Evolutionary conservation across 2,113 vertebrate species (phyloP).

Genomic region (Pseudorectes ferrugineus): DNA sequence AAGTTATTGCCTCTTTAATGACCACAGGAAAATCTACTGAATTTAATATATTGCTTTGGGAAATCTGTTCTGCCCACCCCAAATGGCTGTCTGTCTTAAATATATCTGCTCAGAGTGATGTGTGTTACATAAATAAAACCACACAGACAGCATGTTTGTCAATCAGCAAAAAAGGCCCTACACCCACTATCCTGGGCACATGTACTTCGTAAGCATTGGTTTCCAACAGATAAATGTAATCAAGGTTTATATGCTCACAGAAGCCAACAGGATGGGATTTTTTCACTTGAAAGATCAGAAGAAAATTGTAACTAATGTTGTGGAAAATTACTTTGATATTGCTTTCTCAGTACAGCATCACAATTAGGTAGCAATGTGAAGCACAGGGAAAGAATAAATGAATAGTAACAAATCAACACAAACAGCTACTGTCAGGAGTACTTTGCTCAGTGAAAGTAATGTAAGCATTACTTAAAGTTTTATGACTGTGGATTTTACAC

Average conservation of each 20-base stretch:
- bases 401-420: constrained; percentile 86
- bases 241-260: constrained; percentile 78
- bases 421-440: constrained; percentile 79
- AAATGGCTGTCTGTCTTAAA: not conserved
- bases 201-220: constrained; percentile 65
- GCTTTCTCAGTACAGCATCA: constrained; percentile 83
- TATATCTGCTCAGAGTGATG: not conserved
- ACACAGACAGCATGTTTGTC: constrained; percentile 16
- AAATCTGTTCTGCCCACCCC: not conserved
- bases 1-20: not conserved
- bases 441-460: constrained; percentile 79
- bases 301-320: constrained; percentile 85
- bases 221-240: constrained; percentile 80
- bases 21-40: not conserved
- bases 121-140: not conserved
- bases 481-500: constrained; percentile 65
- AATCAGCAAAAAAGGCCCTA: not conserved
- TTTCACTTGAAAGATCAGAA: constrained; percentile 82
- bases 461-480: constrained; percentile 81
- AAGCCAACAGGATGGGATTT: constrained; percentile 78
- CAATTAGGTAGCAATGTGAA: constrained; percentile 79
- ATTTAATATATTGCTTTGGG: not conserved
- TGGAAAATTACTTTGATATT: constrained; percentile 88
- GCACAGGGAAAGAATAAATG: constrained; percentile 74
- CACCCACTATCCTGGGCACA: not conserved